Conservation (phyloP, 1,140 invertebrate genomes). For the Oryctes rhinoceros region DNA sequence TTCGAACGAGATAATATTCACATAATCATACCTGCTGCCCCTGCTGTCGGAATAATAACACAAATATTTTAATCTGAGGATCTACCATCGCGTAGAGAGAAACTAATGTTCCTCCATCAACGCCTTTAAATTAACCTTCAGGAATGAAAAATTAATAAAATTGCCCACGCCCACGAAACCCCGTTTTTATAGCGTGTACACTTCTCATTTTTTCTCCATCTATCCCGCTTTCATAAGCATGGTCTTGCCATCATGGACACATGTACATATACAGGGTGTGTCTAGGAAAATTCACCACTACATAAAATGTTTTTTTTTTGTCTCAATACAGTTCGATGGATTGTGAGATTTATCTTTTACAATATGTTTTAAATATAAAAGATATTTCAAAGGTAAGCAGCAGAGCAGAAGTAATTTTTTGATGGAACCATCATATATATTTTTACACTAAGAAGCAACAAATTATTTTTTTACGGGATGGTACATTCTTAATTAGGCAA, state of each 20-base stretch:
- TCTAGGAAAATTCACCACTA: no score
- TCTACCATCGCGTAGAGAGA: conserved; percentile 14
- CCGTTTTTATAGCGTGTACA: conserved; percentile 31
- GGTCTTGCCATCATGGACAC: neutral
- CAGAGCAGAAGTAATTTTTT: no score
- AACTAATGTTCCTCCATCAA: conserved; percentile 41
- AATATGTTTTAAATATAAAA: no score
- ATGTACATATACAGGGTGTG: no score
- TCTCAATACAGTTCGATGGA: no score
- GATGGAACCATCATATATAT: no score
- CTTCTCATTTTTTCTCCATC: neutral
- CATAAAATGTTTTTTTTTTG: no score
- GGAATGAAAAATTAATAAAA: conserved; percentile 48
- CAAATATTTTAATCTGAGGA: conserved; percentile 32
- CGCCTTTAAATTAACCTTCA: conserved; percentile 48
- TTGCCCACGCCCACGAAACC: conserved; percentile 43
- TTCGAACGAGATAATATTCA: neutral
- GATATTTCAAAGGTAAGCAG: no score
- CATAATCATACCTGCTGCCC: conserved; percentile 1
- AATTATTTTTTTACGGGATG: no score
- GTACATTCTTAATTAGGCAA: no score
- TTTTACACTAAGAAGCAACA: no score
- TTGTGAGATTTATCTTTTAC: no score
- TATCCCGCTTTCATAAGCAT: neutral
- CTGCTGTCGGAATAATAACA: conserved; percentile 22